Evolutionary conservation across 2,888 invertebrate species (phyloP).

Genomic region (Blastobasis adustella): DNA sequence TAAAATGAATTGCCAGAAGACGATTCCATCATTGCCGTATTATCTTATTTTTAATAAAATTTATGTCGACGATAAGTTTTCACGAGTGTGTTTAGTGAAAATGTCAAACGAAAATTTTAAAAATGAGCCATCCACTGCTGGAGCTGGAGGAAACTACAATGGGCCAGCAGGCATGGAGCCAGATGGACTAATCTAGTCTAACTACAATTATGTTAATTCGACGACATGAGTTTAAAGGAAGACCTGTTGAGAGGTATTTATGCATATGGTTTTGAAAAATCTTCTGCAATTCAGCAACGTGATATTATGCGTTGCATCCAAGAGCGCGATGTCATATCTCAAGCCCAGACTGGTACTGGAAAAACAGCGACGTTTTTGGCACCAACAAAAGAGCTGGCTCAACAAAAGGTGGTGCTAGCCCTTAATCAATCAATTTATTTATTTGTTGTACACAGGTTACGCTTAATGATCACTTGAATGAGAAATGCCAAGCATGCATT

Average conservation of each 20-base stretch:
- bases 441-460: no score
- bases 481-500: conserved; percentile 98
- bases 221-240: conserved; percentile 98
- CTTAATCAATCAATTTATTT: no score
- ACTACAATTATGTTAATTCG: conserved; percentile 96
- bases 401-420: conserved; percentile 96
- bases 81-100: no score
- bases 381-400: no score
- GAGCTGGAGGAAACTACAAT: conserved; percentile 63
- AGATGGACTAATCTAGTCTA: conserved; percentile 93
- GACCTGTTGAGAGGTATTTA: conserved; percentile 98
- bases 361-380: conserved; percentile 93
- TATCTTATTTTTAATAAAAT: no score
- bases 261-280: conserved; percentile 99
- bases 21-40: no score
- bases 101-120: no score
- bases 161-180: conserved; percentile 93
- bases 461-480: conserved; percentile 98
- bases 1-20: no score
- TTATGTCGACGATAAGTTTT: no score
- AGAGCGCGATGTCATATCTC: conserved; percentile 98
- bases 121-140: no score
- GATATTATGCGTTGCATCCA: conserved; percentile 98
- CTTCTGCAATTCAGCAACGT: conserved; percentile 99
- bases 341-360: conserved; percentile 99